phyloP scores from a whole-genome alignment of 2,113 vertebrate genomes.

The Antechinus stuartii region DNA sequence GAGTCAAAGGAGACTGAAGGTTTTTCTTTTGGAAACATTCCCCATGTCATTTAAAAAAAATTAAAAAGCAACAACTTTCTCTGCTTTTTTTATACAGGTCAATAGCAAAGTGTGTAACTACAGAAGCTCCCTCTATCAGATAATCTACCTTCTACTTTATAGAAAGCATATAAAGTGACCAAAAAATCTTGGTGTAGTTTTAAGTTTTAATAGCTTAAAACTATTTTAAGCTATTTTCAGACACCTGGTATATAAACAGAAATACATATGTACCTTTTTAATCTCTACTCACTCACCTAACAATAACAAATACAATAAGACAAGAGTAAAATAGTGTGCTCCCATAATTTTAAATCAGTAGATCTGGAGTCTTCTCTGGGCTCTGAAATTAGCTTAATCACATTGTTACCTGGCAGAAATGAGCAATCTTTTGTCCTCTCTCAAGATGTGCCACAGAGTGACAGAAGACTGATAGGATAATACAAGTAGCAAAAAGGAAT shows the following conservation, averaged over 20 bases:
- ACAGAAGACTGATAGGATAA: neutral
- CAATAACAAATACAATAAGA: too few relatives aligned
- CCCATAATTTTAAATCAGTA: too few relatives aligned
- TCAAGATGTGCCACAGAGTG: neutral
- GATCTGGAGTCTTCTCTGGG: neutral
- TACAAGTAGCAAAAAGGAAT: neutral
- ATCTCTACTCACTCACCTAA: neutral
- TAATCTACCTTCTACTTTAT: neutral
- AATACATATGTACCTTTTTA: neutral
- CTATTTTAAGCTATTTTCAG: neutral
- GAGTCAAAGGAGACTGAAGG: neutral
- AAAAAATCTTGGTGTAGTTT: neutral
- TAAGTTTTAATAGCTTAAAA: neutral
- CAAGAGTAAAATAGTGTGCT: too few relatives aligned
- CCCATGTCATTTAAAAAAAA: neutral
- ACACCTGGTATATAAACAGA: neutral
- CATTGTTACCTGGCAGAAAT: neutral
- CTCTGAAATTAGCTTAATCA: neutral
- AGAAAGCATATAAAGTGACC: neutral
- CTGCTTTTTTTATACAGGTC: neutral
- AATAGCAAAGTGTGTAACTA: neutral
- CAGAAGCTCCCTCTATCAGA: neutral
- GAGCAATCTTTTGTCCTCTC: neutral
- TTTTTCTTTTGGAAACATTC: neutral
- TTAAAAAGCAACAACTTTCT: neutral